Conservation (phyloP, 2,797 vertebrate genomes). For the Meda fulgida region DNA sequence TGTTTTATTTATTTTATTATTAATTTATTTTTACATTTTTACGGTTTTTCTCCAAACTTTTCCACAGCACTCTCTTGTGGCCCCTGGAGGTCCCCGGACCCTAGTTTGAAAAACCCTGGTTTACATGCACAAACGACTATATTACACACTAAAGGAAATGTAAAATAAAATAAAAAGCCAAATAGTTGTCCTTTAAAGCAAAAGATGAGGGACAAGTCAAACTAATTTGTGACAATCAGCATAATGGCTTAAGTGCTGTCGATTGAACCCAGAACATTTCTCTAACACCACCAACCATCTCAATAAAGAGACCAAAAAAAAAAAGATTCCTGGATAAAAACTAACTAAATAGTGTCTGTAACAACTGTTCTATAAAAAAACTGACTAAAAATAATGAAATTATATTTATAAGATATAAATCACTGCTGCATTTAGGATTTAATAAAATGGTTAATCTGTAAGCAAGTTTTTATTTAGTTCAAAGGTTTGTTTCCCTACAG, state of each 20-base stretch:
- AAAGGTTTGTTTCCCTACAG: slow-evolving; percentile 2
- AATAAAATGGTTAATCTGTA: slow-evolving; percentile 8
- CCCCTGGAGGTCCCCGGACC: background rate
- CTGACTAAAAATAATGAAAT: background rate
- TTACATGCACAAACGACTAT: too few species aligned
- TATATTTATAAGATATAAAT: background rate
- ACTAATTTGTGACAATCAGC: background rate
- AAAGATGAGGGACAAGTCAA: background rate
- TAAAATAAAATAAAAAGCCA: too few species aligned
- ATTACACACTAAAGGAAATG: too few species aligned
- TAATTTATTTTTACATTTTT: too few species aligned
- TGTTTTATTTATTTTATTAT: too few species aligned
- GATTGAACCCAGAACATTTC: background rate
- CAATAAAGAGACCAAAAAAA: background rate
- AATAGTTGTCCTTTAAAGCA: background rate
- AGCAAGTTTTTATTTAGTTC: background rate
- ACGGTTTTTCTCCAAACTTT: too few species aligned
- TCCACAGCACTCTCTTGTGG: too few species aligned
- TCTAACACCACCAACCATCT: background rate
- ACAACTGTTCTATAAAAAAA: background rate
- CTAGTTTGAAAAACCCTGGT: too few species aligned
- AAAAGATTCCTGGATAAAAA: background rate
- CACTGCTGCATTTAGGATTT: background rate
- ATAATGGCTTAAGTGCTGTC: background rate
- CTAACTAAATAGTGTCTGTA: too few species aligned